Evolutionary conservation across 2,113 vertebrate species (phyloP).

Genomic region (Megaleporinus macrocephalus): DNA sequence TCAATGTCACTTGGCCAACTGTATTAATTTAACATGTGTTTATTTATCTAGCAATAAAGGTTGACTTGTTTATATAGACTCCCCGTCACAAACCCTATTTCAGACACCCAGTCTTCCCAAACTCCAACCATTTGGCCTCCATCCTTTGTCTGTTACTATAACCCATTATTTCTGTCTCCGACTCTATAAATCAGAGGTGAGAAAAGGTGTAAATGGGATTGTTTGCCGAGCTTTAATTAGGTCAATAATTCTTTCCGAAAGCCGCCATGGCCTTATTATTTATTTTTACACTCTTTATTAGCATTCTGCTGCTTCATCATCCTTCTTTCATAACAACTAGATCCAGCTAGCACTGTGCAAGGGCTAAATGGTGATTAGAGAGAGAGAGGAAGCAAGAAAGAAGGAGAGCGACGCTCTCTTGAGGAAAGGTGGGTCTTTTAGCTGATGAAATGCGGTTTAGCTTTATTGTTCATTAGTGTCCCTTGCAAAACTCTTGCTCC

Average conservation of each 20-base stretch:
- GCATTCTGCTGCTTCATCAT: neutral
- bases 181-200: neutral
- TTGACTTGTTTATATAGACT: no score
- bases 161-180: neutral
- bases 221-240: conserved; percentile 15
- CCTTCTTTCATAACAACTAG: neutral
- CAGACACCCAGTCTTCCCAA: no score
- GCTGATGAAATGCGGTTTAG: conserved; percentile 2
- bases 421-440: conserved; percentile 20
- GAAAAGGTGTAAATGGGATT: neutral
- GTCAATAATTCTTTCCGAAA: conserved; percentile 12
- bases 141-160: neutral
- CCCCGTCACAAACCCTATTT: no score
- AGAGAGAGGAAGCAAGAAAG: neutral
- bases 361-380: conserved; percentile 8
- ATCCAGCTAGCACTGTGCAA: neutral
- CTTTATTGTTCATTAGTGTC: conserved; percentile 42
- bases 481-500: conserved; percentile 4
- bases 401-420: neutral
- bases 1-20: no score
- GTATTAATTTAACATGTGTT: neutral
- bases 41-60: neutral
- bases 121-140: no score
- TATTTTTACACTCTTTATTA: conserved; percentile 30
- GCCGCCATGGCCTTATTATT: neutral